Evolutionary conservation across 2,888 invertebrate genomes (phyloP).

Genomic region (Augiades crinisus): DNA sequence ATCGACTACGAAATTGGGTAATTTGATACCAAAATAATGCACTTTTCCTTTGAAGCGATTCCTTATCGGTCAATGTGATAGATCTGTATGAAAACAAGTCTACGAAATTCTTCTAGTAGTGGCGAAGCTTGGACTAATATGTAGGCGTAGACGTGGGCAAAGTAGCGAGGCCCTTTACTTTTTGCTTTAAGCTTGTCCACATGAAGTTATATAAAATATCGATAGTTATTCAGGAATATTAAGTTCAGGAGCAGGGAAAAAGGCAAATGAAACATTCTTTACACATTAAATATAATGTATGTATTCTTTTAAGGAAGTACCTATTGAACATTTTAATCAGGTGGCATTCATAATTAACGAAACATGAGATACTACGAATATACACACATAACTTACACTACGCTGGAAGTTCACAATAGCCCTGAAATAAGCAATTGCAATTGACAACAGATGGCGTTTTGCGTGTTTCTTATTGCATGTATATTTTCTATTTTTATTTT

Average conservation of each 20-base stretch:
- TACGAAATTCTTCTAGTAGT: too few species aligned
- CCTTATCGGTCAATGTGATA: too few species aligned
- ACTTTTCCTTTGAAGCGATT: too few species aligned
- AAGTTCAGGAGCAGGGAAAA: neutral
- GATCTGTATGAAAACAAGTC: too few species aligned
- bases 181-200: too few species aligned
- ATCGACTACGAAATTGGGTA: too few species aligned
- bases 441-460: constrained; percentile 24
- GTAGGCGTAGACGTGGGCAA: too few species aligned
- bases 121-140: too few species aligned
- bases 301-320: neutral
- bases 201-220: neutral
- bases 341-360: neutral
- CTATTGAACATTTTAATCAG: neutral
- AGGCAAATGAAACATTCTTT: neutral
- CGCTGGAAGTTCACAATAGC: neutral
- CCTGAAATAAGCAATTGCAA: neutral
- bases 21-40: too few species aligned
- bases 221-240: neutral
- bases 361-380: neutral
- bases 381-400: neutral
- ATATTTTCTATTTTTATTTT: too few species aligned
- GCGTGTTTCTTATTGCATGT: too few species aligned
- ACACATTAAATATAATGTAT: constrained; percentile 5
- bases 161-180: too few species aligned